These are phyloP conservation scores for Rhea americana DNA, from an alignment of 2,113 vertebrate genomes.

Conservation along the genomic window DNA sequence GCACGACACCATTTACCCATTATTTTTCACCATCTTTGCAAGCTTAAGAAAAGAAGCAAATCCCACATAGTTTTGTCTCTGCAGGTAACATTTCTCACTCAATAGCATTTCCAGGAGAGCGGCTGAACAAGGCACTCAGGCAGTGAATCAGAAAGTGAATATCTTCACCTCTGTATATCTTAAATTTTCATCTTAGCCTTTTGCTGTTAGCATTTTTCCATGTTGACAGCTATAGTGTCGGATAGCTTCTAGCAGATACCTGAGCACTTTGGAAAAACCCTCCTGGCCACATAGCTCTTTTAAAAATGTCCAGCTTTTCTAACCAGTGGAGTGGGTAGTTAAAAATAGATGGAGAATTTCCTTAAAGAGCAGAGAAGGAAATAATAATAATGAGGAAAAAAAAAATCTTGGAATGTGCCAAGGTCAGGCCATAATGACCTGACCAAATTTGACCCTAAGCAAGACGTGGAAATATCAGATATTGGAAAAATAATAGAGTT, in stretches of 20 bases:
- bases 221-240: conserved; percentile 11
- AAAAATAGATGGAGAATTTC: neutral
- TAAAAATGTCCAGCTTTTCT: conserved; percentile 9
- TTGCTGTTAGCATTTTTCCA: conserved; percentile 66
- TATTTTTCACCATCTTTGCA: neutral
- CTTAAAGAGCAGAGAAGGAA: conserved; percentile 19
- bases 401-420: conserved; percentile 29
- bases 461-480: conserved; percentile 29
- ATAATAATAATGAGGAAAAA: neutral
- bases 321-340: neutral
- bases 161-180: conserved; percentile 8
- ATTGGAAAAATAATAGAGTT: neutral
- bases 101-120: neutral
- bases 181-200: conserved; percentile 23
- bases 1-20: neutral
- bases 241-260: conserved; percentile 22
- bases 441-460: neutral
- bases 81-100: neutral
- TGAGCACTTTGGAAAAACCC: conserved; percentile 55
- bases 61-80: neutral
- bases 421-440: neutral
- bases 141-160: conserved; percentile 19
- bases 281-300: conserved; percentile 34
- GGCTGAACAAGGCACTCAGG: neutral
- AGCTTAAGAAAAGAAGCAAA: neutral